Base-by-base conservation (phyloP, 92 coral and sea anemone genomes). In the Umimayanthus kanabou region DNA sequence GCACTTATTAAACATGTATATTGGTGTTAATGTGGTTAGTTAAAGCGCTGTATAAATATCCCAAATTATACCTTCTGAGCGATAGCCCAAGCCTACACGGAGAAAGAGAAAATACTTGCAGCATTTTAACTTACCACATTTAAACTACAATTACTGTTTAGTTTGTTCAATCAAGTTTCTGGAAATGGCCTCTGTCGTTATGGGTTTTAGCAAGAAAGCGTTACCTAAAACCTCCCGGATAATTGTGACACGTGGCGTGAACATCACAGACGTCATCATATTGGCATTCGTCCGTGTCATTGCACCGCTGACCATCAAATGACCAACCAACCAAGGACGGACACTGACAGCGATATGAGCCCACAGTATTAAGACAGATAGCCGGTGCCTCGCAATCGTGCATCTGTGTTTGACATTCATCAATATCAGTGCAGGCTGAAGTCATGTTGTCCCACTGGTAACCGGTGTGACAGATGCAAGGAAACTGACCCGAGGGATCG, bases 301-400 rank as follows among this genome's bases (percentile, higher is more conserved):
- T 82, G 80, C 95, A 93, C 39, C 88, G 84, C 75, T 70, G 86
- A 37, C 95, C 95, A 85, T 93, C 90, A 42, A 92, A 89, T 25
- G 94, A 89, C 94, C 94, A 92, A 5, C 94, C 94, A 10, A 87
- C 83, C 39, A 91, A 82, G 53, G 94, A 87, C 16, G 94, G 94
- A 50, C 94, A 92, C 69, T 89, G 80, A 55, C 94, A 92, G 18
- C 88, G 85, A 77, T 87, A 92, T n/a, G 94, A 92, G 22, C 94
- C 94, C 37, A 71, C 77, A 18, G 94, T 87, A 77, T 92, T 92
- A 57, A 90, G 64, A 39, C 94, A 92, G 43, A 50, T 55, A 37
- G 94, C 93, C 26, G 94, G 93, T 23, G 93, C 4, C 23, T 83
- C 57, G 67, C 93, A 92, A 30, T 88, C 76, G 23, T 92, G 94